Conservation (phyloP, 2,888 invertebrate species). For the Calliopum simillimum region DNA sequence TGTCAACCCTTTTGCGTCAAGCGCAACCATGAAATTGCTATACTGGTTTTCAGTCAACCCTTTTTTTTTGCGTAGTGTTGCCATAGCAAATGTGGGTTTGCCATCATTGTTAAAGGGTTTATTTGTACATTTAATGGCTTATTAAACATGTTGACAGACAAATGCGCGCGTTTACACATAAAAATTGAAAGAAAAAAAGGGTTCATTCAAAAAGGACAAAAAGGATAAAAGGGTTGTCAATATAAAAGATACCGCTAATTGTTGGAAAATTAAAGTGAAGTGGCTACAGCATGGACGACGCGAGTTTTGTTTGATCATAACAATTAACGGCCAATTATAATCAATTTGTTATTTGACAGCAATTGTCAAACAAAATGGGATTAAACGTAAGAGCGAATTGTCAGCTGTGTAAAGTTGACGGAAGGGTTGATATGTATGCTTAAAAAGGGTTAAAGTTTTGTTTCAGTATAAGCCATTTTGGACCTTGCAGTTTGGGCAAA, state of each 20-base stretch:
- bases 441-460: too few species aligned
- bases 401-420: too few species aligned
- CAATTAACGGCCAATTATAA: slow-evolving; percentile 22
- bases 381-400: not conserved
- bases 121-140: not conserved
- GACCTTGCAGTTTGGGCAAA: too few species aligned
- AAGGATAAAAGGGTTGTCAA: slow-evolving; percentile 8
- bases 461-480: too few species aligned
- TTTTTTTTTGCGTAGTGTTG: too few species aligned
- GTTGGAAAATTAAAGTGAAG: slow-evolving; percentile 29
- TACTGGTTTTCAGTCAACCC: not conserved
- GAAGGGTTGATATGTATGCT: too few species aligned
- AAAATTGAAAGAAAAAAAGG: slow-evolving; percentile 3
- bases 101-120: slow-evolving; percentile 5
- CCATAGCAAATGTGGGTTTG: not conserved
- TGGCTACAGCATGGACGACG: not conserved
- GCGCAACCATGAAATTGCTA: too few species aligned
- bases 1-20: not conserved
- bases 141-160: not conserved
- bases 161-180: not conserved
- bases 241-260: slow-evolving; percentile 28
- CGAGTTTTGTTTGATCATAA: slow-evolving; percentile 1
- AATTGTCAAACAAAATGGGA: slow-evolving; percentile 26
- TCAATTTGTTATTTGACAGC: slow-evolving; percentile 22
- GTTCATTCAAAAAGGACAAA: too few species aligned